Conservation (phyloP, 30 jellyfish, hydroid and myxozoan genomes). For the Hydra vulgaris region DNA sequence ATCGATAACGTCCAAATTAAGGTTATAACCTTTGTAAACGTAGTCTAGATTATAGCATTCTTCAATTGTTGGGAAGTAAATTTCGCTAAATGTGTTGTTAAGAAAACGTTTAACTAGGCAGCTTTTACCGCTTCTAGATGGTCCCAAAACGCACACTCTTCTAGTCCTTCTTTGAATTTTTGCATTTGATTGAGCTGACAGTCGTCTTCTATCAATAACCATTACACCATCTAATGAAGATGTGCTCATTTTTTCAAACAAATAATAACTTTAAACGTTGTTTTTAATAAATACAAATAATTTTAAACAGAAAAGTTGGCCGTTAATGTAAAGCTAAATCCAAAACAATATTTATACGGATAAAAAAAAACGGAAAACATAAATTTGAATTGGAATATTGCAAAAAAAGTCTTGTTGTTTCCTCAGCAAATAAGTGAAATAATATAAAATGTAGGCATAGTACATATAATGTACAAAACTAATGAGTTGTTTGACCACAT, state of each 20-base stretch:
- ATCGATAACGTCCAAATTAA: slow-evolving; percentile 23
- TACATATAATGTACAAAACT: too few relatives aligned
- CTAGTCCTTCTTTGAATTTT: slow-evolving; percentile 15
- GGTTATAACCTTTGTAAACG: slow-evolving; percentile 4
- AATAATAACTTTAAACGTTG: too few relatives aligned
- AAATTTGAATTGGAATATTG: too few relatives aligned
- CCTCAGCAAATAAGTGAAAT: too few relatives aligned
- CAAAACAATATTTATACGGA: too few relatives aligned
- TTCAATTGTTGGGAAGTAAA: slow-evolving; percentile 28
- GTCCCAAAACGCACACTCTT: slow-evolving; percentile 16
- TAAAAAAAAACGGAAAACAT: too few relatives aligned
- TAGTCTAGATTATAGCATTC: slow-evolving; percentile 31
- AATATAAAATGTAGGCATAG: too few relatives aligned
- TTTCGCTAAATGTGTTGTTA: slow-evolving; percentile 19
- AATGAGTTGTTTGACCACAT: too few relatives aligned
- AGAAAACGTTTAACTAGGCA: slow-evolving; percentile 28
- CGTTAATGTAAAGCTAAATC: too few relatives aligned
- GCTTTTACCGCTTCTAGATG: slow-evolving; percentile 26
- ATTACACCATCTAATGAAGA: background rate
- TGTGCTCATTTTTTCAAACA: background rate
- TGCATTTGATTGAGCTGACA: slow-evolving; percentile 11
- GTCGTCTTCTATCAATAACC: background rate
- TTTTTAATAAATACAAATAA: too few relatives aligned
- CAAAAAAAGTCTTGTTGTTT: too few relatives aligned
- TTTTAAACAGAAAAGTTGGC: too few relatives aligned